Percentiles rank a stretch among this genome's conserved stretches.
Evolutionary conservation across 2,113 vertebrate genomes (phyloP).

Genomic region (Nothobranchius kuhntae): DNA sequence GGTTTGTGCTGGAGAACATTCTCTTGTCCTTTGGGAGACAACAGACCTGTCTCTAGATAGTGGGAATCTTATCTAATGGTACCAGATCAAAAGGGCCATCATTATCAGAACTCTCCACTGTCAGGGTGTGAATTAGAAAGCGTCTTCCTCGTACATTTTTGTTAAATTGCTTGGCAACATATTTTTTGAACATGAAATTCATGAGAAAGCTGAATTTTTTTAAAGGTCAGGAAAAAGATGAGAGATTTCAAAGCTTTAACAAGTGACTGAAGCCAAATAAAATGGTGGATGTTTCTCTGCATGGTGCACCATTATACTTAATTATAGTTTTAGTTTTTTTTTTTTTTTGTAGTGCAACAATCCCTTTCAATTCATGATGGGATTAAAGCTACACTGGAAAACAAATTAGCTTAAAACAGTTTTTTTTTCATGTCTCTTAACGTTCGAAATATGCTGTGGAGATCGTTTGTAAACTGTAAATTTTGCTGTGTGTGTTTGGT

Average conservation of each 20-base stretch:
- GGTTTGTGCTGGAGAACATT: slow-evolving; percentile 25
- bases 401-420: no score
- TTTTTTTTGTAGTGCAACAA: no score
- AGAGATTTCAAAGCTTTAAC: slow-evolving; percentile 32
- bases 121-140: slow-evolving; percentile 55
- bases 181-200: slow-evolving; percentile 33
- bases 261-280: neutral
- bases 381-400: neutral
- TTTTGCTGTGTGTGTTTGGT: no score
- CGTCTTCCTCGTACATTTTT: slow-evolving; percentile 46
- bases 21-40: slow-evolving; percentile 51
- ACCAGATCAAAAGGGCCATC: slow-evolving; percentile 67
- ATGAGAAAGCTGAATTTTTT: slow-evolving; percentile 12
- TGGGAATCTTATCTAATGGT: slow-evolving; percentile 67
- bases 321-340: slow-evolving; percentile 15
- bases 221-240: slow-evolving; percentile 64
- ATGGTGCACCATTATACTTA: slow-evolving; percentile 3
- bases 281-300: no score
- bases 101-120: slow-evolving; percentile 55
- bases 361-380: slow-evolving; percentile 10
- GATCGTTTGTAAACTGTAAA: no score
- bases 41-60: slow-evolving; percentile 53
- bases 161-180: slow-evolving; percentile 51
- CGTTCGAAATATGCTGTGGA: no score
- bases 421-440: no score